Evolutionary conservation across 2,113 vertebrate genomes (phyloP).

Genomic region (Macheiramphus alcinus): DNA sequence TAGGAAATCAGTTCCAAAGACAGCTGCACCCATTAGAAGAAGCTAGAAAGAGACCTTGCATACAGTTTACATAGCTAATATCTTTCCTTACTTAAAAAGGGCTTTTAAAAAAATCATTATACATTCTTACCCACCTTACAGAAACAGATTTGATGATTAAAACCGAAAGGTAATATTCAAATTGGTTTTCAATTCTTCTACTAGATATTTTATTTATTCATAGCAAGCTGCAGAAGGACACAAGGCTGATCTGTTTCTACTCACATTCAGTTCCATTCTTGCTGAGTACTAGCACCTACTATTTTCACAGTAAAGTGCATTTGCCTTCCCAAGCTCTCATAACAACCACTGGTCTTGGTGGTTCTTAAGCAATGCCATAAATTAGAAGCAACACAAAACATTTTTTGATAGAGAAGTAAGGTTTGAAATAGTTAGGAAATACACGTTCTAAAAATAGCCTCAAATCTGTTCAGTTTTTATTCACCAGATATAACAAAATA

Average conservation of each 20-base stretch:
- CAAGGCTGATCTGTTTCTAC: not conserved
- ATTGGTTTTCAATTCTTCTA: not conserved
- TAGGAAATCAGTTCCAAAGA: not conserved
- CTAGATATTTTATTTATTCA: not conserved
- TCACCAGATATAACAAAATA: not conserved
- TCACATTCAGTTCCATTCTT: not conserved
- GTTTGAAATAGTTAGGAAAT: not conserved
- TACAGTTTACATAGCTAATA: not conserved
- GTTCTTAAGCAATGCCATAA: not conserved
- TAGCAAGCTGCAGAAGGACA: not conserved
- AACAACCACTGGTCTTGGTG: not conserved
- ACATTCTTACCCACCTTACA: not conserved
- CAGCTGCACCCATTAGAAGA: not conserved
- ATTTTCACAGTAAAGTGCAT: not conserved
- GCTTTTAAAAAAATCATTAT: not conserved
- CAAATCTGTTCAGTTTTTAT: not conserved
- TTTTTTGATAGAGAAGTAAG: not conserved
- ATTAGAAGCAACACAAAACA: not conserved
- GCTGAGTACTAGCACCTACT: not conserved
- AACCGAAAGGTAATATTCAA: not conserved
- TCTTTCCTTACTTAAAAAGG: not conserved
- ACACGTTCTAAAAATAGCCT: not conserved
- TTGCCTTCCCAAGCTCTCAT: not conserved
- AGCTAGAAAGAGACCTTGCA: not conserved
- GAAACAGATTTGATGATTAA: not conserved